Percentiles rank a stretch among this genome's conserved stretches.
These are phyloP conservation scores for Notodonta dromedarius DNA, from an alignment of 2,888 invertebrate genomes.

Conservation along the genomic window DNA sequence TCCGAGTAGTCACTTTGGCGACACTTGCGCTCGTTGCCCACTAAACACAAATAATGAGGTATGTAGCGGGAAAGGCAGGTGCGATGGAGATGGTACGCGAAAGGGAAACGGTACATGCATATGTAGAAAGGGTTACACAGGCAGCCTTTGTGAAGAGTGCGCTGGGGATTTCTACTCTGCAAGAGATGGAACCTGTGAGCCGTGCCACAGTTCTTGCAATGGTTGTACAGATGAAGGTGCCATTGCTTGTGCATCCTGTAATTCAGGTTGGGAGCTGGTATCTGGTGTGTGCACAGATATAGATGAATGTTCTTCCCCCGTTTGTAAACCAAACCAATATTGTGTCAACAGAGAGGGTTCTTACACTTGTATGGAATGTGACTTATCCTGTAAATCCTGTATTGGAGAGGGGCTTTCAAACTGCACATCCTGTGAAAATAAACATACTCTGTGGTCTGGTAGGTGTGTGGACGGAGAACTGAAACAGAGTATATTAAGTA, in stretches of 20 bases:
- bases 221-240: conserved; percentile 90
- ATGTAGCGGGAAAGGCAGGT: conserved; percentile 92
- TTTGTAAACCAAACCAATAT: conserved; percentile 88
- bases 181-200: conserved; percentile 86
- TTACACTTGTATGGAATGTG: conserved; percentile 91
- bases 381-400: conserved; percentile 92
- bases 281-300: conserved; percentile 91
- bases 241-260: conserved; percentile 81
- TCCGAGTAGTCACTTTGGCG: conserved; percentile 92
- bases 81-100: conserved; percentile 94
- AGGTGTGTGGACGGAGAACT: conserved; percentile 59
- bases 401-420: conserved; percentile 93
- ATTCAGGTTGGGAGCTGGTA: conserved; percentile 89
- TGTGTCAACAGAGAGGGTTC: conserved; percentile 95
- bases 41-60: conserved; percentile 78
- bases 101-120: conserved; percentile 95
- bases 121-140: conserved; percentile 92
- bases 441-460: conserved; percentile 57
- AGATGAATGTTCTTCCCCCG: conserved; percentile 89
- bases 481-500: conserved; percentile 51
- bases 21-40: conserved; percentile 90
- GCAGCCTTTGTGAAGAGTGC: conserved; percentile 91
- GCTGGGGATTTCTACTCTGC: conserved; percentile 87
- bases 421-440: conserved; percentile 89
- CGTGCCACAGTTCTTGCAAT: conserved; percentile 92